phyloP scores from a whole-genome alignment of 2,797 vertebrate genomes.

The Acanthurus lineatus region DNA sequence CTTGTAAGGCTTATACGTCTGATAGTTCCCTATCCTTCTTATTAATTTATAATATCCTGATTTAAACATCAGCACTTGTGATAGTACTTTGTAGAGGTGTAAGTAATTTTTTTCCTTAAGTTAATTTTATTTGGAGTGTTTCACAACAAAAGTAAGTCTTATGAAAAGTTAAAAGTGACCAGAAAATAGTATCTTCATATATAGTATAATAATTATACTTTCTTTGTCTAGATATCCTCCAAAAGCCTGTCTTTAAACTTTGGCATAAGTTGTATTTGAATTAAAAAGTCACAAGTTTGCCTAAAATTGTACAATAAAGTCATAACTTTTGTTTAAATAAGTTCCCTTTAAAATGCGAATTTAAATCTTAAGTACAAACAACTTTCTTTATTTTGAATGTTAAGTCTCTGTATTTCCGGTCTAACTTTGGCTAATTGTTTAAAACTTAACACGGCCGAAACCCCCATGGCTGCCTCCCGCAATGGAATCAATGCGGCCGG shows the following conservation, averaged over 20 bases:
- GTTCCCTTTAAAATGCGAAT: fast-evolving
- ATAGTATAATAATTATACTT: too few species aligned
- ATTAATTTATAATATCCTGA: not conserved
- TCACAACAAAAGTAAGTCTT: fast-evolving
- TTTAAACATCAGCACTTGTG: not conserved
- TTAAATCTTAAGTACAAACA: fast-evolving
- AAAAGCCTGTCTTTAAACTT: too few species aligned
- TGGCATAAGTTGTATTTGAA: too few species aligned
- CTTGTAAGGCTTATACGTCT: not conserved
- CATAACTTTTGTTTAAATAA: too few species aligned
- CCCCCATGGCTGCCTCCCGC: slow-evolving; percentile 63
- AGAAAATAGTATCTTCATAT: too few species aligned
- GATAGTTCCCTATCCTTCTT: not conserved
- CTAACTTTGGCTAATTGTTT: not conserved
- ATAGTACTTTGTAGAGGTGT: not conserved
- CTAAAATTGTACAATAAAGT: too few species aligned
- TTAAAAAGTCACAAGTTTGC: too few species aligned
- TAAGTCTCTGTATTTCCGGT: slow-evolving; percentile 25
- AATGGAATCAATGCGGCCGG: slow-evolving; percentile 60
- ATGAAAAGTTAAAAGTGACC: not conserved
- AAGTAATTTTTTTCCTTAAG: not conserved
- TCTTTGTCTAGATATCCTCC: too few species aligned
- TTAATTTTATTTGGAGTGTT: not conserved
- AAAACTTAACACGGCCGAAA: slow-evolving; percentile 6
- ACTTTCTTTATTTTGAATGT: not conserved